phyloP scores from a whole-genome alignment of 2,797 vertebrate species.

The Etheostoma nigrum region DNA sequence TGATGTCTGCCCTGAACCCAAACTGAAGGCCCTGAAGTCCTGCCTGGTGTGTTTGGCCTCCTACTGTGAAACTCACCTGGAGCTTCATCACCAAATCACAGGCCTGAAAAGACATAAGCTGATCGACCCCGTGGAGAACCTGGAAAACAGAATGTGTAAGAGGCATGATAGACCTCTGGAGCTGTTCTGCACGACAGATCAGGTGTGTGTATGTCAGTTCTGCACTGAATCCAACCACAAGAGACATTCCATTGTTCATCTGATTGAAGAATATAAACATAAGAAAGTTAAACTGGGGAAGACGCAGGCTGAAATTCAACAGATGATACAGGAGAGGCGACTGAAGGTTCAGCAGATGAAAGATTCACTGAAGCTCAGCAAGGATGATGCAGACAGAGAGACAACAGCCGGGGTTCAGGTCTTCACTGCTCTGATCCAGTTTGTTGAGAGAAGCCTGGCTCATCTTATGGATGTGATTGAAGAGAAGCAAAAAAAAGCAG shows the following conservation, averaged over 20 bases:
- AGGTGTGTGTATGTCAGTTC: not conserved
- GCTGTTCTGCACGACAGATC: not conserved
- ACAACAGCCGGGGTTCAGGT: not conserved
- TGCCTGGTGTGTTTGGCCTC: slow-evolving; percentile 15
- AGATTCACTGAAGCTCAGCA: not conserved
- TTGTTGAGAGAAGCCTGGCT: not conserved
- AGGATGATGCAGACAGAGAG: slow-evolving; percentile 1
- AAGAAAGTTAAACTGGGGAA: not conserved
- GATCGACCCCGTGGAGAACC: slow-evolving; percentile 3
- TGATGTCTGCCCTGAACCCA: slow-evolving; percentile 12
- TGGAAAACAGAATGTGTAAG: slow-evolving; percentile 5
- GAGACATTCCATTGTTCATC: not conserved
- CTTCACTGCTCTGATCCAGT: not conserved
- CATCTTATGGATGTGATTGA: not conserved
- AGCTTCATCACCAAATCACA: not conserved
- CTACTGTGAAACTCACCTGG: slow-evolving; percentile 18
- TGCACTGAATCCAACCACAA: not conserved
- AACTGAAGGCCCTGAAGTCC: slow-evolving; percentile 1
- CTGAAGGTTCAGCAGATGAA: not conserved
- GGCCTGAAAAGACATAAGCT: slow-evolving; percentile 4
- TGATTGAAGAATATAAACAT: not conserved
- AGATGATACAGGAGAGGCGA: not conserved
- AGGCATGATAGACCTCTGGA: slow-evolving; percentile 6
- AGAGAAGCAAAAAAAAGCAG: not conserved
- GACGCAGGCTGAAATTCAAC: not conserved